phyloP scores from a whole-genome alignment of 2,888 invertebrate species.

The Adela reaumurella region DNA sequence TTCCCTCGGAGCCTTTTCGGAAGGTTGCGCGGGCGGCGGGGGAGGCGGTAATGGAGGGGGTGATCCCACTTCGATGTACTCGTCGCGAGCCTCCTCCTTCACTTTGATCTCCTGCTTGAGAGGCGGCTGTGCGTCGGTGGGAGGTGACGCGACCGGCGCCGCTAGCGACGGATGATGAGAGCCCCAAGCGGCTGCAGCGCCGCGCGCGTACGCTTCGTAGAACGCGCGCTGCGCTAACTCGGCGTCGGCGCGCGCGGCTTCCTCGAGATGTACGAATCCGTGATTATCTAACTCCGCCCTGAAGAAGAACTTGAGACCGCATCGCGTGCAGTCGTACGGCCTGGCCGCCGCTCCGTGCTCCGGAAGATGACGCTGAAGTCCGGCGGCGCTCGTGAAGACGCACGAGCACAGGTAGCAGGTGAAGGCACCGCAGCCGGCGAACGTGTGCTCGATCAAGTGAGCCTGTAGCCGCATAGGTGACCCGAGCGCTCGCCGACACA shows the following conservation, averaged over 20 bases:
- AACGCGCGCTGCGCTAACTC: conserved; percentile 47
- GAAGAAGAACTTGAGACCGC: conserved; percentile 86
- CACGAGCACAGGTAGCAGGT: conserved; percentile 87
- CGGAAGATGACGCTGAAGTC: conserved; percentile 77
- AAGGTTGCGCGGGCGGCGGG: conserved; percentile 18
- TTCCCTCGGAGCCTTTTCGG: conserved; percentile 17
- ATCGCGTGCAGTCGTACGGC: conserved; percentile 82
- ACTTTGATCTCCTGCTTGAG: conserved; percentile 39
- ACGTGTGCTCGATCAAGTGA: conserved; percentile 90
- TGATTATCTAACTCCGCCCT: conserved; percentile 90
- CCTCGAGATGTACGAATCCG: conserved; percentile 56
- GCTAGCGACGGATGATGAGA: conserved; percentile 31
- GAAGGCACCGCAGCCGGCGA: conserved; percentile 79
- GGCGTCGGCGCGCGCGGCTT: conserved; percentile 21
- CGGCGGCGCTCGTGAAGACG: conserved; percentile 78
- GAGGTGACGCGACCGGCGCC: conserved; percentile 11
- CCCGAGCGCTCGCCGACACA: conserved; percentile 75
- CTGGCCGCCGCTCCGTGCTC: conserved; percentile 77
- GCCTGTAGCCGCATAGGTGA: conserved; percentile 80
- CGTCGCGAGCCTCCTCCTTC: conserved; percentile 46
- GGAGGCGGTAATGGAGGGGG: conserved; percentile 23
- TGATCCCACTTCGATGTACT: conserved; percentile 49
- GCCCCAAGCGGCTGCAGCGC: conserved; percentile 44
- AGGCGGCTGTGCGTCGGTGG: conserved; percentile 16
- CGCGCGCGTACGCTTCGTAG: conserved; percentile 45